Conservation (phyloP, 1,140 invertebrate genomes). For the Eurosta solidaginis region DNA sequence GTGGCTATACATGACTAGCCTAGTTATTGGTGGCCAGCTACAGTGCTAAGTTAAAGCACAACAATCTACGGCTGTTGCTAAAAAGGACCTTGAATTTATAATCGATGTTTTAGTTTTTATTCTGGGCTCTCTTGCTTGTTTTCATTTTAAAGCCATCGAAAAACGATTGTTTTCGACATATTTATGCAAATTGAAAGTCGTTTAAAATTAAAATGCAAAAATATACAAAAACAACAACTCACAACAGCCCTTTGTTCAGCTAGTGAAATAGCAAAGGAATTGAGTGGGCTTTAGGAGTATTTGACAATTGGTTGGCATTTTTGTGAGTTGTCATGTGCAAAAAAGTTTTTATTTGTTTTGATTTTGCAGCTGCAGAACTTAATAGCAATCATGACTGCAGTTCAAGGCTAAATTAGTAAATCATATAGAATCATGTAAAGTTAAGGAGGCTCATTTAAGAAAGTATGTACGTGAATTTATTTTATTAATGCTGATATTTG, state of each 20-base stretch:
- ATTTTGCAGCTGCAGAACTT: not conserved
- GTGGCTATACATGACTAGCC: not conserved
- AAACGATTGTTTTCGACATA: conserved; percentile 2
- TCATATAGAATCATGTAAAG: no score
- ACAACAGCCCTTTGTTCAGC: not conserved
- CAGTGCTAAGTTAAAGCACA: not conserved
- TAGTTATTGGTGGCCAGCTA: not conserved
- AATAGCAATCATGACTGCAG: not conserved
- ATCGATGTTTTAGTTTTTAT: conserved; percentile 32
- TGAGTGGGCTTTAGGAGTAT: not conserved
- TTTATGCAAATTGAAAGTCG: conserved; percentile 33
- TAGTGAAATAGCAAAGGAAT: not conserved
- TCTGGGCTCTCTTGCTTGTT: not conserved
- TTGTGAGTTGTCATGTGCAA: not conserved
- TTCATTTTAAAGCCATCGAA: not conserved
- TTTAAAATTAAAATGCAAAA: not conserved
- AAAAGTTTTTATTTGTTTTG: not conserved
- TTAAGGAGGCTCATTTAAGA: no score
- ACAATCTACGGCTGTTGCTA: not conserved
- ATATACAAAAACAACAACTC: no score
- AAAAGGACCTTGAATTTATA: conserved; percentile 59
- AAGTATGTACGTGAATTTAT: no score
- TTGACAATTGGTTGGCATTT: not conserved
- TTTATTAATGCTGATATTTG: no score
- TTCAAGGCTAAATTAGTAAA: not conserved